phyloP scores from a whole-genome alignment of 2,888 invertebrate species.

The Trachelus iudaicus region DNA sequence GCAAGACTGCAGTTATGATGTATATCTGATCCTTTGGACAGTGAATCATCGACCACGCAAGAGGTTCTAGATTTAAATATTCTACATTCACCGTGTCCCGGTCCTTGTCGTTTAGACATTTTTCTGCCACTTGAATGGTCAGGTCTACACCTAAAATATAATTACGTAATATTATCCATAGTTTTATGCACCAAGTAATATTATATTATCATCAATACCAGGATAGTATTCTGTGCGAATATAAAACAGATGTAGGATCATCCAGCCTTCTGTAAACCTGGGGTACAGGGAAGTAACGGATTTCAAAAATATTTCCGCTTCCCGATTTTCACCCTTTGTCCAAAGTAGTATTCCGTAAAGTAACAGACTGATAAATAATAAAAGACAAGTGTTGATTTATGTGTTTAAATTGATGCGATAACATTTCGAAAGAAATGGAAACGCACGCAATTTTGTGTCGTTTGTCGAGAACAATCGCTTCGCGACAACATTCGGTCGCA shows the following conservation, averaged over 20 bases:
- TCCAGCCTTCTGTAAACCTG: constrained; percentile 48
- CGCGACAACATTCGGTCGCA: constrained; percentile 42
- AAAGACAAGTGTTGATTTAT: background rate
- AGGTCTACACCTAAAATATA: constrained; percentile 41
- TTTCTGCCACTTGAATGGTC: constrained; percentile 39
- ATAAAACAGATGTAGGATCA: constrained; percentile 47
- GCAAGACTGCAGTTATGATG: constrained; percentile 32
- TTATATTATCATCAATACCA: constrained; percentile 30
- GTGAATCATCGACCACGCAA: constrained; percentile 45
- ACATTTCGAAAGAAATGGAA: background rate
- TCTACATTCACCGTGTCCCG: constrained; percentile 18
- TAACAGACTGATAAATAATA: constrained; percentile 36
- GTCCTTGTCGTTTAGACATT: constrained; percentile 40
- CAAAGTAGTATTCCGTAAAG: constrained; percentile 41
- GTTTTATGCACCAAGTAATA: background rate
- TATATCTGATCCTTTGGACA: constrained; percentile 37
- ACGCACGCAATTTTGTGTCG: constrained; percentile 45
- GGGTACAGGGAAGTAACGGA: constrained; percentile 45
- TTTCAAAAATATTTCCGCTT: constrained; percentile 47
- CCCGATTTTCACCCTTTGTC: constrained; percentile 32
- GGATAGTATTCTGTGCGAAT: constrained; percentile 44
- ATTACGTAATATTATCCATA: background rate
- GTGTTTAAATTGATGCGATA: background rate
- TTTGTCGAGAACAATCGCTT: constrained; percentile 41
- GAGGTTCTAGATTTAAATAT: constrained; percentile 35